Conservation (phyloP, 2,888 invertebrate species). For the Ganaspis brasiliensis region DNA sequence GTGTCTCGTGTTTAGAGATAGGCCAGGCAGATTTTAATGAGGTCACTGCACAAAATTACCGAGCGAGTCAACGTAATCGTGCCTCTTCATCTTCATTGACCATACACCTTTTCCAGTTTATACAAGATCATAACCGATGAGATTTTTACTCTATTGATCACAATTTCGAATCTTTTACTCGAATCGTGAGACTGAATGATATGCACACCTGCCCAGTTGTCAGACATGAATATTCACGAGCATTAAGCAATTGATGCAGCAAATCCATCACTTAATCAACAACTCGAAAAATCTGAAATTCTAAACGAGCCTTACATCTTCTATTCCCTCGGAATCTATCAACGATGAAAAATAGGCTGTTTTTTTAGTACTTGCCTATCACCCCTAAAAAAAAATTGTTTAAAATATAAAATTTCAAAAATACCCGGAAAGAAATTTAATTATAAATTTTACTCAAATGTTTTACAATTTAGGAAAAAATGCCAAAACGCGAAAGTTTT, state of each 20-base stretch:
- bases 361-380: no score
- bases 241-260: slow-evolving; percentile 22
- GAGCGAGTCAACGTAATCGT: slow-evolving; percentile 52
- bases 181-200: neutral
- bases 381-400: no score
- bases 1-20: neutral
- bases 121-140: slow-evolving; percentile 48
- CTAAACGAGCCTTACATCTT: neutral
- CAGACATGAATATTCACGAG: slow-evolving; percentile 17
- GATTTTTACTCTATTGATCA: slow-evolving; percentile 29
- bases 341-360: no score
- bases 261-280: neutral
- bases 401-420: no score
- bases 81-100: slow-evolving; percentile 53
- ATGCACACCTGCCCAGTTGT: neutral
- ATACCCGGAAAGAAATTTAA: no score
- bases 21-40: slow-evolving; percentile 48
- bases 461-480: no score
- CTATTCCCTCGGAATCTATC: neutral
- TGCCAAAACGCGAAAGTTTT: no score
- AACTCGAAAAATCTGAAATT: neutral
- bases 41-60: slow-evolving; percentile 57
- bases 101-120: slow-evolving; percentile 44
- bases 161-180: neutral
- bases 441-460: no score